Conservation (phyloP, 2,797 vertebrate genomes). For the Oryzias sinensis region DNA sequence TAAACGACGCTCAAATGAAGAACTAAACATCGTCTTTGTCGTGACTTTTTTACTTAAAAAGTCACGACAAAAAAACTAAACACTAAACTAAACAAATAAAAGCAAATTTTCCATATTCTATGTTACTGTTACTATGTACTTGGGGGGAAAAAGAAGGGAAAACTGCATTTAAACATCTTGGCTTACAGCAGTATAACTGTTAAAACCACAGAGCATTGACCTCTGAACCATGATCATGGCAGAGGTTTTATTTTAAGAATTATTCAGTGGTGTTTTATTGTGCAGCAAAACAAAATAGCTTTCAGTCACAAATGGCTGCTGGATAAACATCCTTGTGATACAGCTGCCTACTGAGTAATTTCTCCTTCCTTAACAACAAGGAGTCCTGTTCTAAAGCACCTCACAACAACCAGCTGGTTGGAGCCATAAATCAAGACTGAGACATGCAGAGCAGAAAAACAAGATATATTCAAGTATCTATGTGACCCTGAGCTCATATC, state of each 20-base stretch:
- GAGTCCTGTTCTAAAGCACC: background rate
- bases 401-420: conserved; percentile 15
- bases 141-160: too few species aligned
- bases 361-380: background rate
- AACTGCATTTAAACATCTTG: too few species aligned
- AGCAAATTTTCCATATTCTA: too few species aligned
- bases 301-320: conserved; percentile 4
- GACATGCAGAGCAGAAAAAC: background rate
- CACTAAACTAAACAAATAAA: too few species aligned
- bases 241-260: conserved; percentile 9
- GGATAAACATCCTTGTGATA: background rate
- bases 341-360: background rate
- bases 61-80: too few species aligned
- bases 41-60: too few species aligned
- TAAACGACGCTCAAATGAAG: too few species aligned
- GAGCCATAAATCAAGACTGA: background rate
- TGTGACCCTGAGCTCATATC: too few species aligned
- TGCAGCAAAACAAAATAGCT: background rate
- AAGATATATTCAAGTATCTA: background rate
- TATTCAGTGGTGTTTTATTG: background rate
- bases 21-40: too few species aligned
- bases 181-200: too few species aligned
- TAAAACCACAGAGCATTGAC: too few species aligned
- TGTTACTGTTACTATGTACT: too few species aligned
- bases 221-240: background rate